Evolutionary conservation across 2,797 vertebrate species (phyloP), one percentile per base, ranked within the genome.

Genomic region (Falco columbarius): DNA sequence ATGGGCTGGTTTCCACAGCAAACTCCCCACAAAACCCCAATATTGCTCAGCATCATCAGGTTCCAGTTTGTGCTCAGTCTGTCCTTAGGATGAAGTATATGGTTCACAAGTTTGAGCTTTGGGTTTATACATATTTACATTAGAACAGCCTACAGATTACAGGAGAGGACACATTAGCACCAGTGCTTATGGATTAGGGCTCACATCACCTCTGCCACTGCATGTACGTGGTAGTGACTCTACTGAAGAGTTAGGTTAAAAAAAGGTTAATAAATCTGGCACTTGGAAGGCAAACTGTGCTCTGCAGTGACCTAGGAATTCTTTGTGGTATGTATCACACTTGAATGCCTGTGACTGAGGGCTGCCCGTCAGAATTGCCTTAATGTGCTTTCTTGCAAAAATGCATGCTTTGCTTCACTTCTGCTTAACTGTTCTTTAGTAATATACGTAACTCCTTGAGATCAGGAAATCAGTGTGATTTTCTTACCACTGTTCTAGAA

Each of bases 281-380:
- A 97, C 96, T 97, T 98, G 90, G 92, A 97, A 97, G 96, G 92
- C 96, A 96, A 96, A 97, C 79, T 93, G 88, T 93, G 84, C 91
- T 97, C 81, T 93, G 87, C 73, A 72, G 81, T 95, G 86, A 91
- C 76, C 61, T 56, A 84, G 90, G 72, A 95, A 72, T 90, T 82
- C 51, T 62, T n/a, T 12, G 27, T 81, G 36, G 68, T 90, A 9
- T 3, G 1, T 26, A 46, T 61, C 94, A 83, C 90, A 75, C 82
- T 15, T 40, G 59, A 92, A 54, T 89, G 83, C 56, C 87, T 86
- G 44, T 91, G 74, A 95, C 92, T 79, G 87, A 82, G 95, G 85
- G 75, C 63, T 91, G 91, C 80, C 52, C 81, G 65, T 77, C 75
- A 49, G 65, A 77, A 44, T 91, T 74, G 38, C 54, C 16, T 83